Percentiles rank a stretch among this genome's conserved stretches.
These are phyloP conservation scores for Drosophila pandora DNA, from an alignment of 1,140 invertebrate genomes.

Conservation along the genomic window DNA sequence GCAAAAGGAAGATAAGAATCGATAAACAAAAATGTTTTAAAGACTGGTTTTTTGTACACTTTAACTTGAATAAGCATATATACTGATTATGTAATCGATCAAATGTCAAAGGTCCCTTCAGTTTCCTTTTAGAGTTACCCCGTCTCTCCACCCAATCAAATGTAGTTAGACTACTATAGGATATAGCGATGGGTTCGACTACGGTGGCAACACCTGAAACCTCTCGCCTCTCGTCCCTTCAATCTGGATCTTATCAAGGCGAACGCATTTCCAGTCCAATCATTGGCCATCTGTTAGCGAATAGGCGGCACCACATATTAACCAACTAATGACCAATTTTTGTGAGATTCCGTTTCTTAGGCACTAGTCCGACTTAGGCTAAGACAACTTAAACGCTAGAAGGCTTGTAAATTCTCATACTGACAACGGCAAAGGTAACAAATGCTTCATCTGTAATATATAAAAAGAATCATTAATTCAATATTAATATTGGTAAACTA, in stretches of 20 bases:
- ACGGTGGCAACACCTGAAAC: neutral
- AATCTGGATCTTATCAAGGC: constrained; percentile 29
- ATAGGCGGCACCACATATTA: constrained; percentile 37
- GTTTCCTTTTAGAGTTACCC: constrained; percentile 27
- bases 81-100: constrained; percentile 69
- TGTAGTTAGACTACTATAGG: constrained; percentile 36
- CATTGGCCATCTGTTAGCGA: constrained; percentile 27
- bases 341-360: constrained; percentile 63
- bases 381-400: constrained; percentile 46
- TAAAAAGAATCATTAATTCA: constrained; percentile 62
- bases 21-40: constrained; percentile 71
- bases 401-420: constrained; percentile 76
- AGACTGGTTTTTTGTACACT: constrained; percentile 82
- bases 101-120: constrained; percentile 46
- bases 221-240: constrained; percentile 3
- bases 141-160: constrained; percentile 23
- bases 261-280: constrained; percentile 35
- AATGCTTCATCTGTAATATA: constrained; percentile 79
- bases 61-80: constrained; percentile 75
- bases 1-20: constrained; percentile 20
- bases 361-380: constrained; percentile 52
- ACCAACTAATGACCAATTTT: constrained; percentile 77
- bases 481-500: constrained; percentile 38
- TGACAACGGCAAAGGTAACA: constrained; percentile 44
- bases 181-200: constrained; percentile 7